phyloP scores from a whole-genome alignment of 2,888 invertebrate genomes.

The Oxyteleia sp. region DNA sequence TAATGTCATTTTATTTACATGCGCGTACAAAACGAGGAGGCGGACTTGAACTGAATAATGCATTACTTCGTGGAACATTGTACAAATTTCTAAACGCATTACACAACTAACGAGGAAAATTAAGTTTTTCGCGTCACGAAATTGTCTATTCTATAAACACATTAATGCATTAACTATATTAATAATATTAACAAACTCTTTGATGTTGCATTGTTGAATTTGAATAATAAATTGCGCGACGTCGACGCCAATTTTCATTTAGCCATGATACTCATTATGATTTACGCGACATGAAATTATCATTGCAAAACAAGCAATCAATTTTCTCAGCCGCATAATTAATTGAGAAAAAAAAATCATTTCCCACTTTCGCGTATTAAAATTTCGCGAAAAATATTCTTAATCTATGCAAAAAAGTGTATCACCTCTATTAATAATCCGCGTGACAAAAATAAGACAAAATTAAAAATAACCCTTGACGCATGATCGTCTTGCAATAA shows the following conservation, averaged over 20 bases:
- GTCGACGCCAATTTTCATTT: constrained; percentile 17
- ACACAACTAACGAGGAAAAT: too few relatives aligned
- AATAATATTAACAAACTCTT: constrained; percentile 34
- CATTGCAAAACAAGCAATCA: constrained; percentile 7
- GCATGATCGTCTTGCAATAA: constrained; percentile 20
- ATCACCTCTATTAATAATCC: constrained; percentile 9
- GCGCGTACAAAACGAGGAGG: too few relatives aligned
- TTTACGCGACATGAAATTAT: constrained; percentile 7
- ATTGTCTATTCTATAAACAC: too few relatives aligned
- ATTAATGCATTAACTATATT: constrained; percentile 24
- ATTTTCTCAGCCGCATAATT: constrained; percentile 6
- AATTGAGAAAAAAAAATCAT: background rate
- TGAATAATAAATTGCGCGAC: constrained; percentile 25
- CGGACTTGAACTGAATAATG: too few relatives aligned
- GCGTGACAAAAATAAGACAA: constrained; percentile 20
- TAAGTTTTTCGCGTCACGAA: too few relatives aligned
- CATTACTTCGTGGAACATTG: too few relatives aligned
- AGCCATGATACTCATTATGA: constrained; percentile 13
- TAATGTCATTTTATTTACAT: too few relatives aligned
- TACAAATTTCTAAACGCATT: too few relatives aligned
- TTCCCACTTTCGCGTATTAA: background rate
- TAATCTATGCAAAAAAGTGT: background rate
- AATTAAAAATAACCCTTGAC: constrained; percentile 26
- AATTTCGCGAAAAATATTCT: background rate
- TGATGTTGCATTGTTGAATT: constrained; percentile 18